phyloP scores from a whole-genome alignment of 2,888 invertebrate genomes.

The Gari tellinella region DNA sequence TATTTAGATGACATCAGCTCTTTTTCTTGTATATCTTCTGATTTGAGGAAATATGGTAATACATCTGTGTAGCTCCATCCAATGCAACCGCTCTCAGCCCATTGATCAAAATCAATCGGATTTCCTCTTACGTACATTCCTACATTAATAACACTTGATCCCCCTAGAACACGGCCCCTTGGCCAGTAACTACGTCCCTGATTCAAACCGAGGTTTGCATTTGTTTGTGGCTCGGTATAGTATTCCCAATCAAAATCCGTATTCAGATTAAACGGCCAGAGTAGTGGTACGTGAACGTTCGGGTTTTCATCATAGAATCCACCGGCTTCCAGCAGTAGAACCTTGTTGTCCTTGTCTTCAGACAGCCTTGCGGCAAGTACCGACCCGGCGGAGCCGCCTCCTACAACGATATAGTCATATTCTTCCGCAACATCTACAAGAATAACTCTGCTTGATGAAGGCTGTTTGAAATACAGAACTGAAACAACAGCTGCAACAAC shows the following conservation, averaged over 20 bases:
- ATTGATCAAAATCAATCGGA: constrained; percentile 6
- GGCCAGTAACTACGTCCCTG: constrained; percentile 18
- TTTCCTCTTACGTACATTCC: constrained; percentile 22
- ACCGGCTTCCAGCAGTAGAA: constrained; percentile 84
- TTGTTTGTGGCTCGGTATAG: constrained; percentile 83
- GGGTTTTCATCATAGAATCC: constrained; percentile 81
- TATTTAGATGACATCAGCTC: constrained; percentile 4
- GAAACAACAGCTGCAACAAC: too few species aligned
- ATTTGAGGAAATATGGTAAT: constrained; percentile 14
- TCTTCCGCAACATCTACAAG: too few species aligned
- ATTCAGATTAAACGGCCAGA: constrained; percentile 81
- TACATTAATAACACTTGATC: constrained; percentile 15
- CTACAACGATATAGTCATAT: too few species aligned
- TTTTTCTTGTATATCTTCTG: neutral
- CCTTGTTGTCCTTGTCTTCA: constrained; percentile 20
- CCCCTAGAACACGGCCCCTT: constrained; percentile 22
- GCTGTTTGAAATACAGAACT: too few species aligned
- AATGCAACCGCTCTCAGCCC: constrained; percentile 1
- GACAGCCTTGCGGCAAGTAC: too few species aligned
- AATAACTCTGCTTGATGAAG: too few species aligned
- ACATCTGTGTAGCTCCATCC: constrained; percentile 14
- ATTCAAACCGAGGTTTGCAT: constrained; percentile 45
- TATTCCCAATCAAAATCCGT: constrained; percentile 82
- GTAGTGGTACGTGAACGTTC: constrained; percentile 84
- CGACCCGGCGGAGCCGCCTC: too few species aligned